Conservation (phyloP, 2,888 invertebrate genomes). For the Agrotis clavis region DNA sequence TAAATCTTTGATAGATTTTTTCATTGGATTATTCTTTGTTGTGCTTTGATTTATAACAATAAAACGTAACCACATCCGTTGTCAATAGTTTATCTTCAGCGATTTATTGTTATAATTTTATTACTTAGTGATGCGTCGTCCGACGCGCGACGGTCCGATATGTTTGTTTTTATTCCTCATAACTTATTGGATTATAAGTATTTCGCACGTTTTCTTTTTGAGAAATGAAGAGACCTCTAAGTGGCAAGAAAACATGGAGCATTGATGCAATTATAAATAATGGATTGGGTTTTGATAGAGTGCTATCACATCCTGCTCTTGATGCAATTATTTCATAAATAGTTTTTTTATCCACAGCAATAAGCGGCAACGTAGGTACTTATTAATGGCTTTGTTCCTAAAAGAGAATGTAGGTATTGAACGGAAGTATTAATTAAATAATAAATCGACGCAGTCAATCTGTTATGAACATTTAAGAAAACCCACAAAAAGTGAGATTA, state of each 20-base stretch:
- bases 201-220: conserved; percentile 44
- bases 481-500: conserved; percentile 59
- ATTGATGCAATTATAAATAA: conserved; percentile 58
- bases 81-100: conserved; percentile 25
- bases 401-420: conserved; percentile 1
- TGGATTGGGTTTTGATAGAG: conserved; percentile 56
- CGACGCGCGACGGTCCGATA: no score
- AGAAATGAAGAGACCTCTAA: conserved; percentile 25
- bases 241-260: conserved; percentile 48
- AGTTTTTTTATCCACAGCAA: conserved; percentile 20
- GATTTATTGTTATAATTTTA: conserved; percentile 39
- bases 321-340: conserved; percentile 34
- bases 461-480: conserved; percentile 43
- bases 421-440: conserved; percentile 25
- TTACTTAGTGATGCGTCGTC: conserved; percentile 20
- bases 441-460: conserved; percentile 3
- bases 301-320: conserved; percentile 46
- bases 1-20: neutral
- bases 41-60: conserved; percentile 14
- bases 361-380: conserved; percentile 14
- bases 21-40: neutral
- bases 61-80: conserved; percentile 16
- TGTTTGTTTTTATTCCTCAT: conserved; percentile 30
- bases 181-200: conserved; percentile 35
- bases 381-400: neutral